Conservation (phyloP, 1,140 invertebrate genomes). For the Phthorimaea operculella region DNA sequence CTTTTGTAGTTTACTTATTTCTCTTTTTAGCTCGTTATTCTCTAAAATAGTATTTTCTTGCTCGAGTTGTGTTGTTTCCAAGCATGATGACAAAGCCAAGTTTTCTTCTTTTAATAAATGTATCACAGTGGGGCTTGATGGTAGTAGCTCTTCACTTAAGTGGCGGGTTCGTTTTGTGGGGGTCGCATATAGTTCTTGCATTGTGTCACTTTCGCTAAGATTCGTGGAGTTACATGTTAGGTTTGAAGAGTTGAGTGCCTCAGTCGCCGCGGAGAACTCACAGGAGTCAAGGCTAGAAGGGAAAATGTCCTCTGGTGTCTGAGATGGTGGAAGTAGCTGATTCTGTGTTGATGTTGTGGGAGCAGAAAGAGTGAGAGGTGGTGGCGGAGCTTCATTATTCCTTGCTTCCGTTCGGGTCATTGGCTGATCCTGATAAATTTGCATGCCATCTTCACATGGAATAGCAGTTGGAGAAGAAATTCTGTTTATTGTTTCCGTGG, state of each 20-base stretch:
- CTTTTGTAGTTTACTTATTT: not conserved
- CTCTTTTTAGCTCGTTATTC: not conserved
- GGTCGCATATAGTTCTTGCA: not conserved
- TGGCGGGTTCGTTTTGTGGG: not conserved
- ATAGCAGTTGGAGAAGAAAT: too few relatives aligned
- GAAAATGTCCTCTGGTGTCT: too few relatives aligned
- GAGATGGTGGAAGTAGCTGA: too few relatives aligned
- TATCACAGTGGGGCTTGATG: not conserved
- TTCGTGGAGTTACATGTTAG: not conserved
- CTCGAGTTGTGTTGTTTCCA: not conserved
- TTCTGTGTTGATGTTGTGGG: too few relatives aligned
- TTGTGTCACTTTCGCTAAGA: not conserved
- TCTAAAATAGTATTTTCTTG: slow-evolving; percentile 2
- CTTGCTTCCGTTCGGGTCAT: too few relatives aligned
- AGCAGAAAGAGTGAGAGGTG: too few relatives aligned
- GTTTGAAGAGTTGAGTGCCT: not conserved
- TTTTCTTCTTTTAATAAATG: not conserved
- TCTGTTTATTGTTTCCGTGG: too few relatives aligned
- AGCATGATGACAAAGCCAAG: not conserved
- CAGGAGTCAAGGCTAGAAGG: not conserved
- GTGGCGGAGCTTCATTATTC: too few relatives aligned
- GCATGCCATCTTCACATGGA: too few relatives aligned
- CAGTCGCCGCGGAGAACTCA: not conserved
- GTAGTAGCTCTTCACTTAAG: not conserved
- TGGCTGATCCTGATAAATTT: too few relatives aligned